Base-by-base conservation (phyloP, 2,888 invertebrate species). In the Cactoblastis cactorum region DNA sequence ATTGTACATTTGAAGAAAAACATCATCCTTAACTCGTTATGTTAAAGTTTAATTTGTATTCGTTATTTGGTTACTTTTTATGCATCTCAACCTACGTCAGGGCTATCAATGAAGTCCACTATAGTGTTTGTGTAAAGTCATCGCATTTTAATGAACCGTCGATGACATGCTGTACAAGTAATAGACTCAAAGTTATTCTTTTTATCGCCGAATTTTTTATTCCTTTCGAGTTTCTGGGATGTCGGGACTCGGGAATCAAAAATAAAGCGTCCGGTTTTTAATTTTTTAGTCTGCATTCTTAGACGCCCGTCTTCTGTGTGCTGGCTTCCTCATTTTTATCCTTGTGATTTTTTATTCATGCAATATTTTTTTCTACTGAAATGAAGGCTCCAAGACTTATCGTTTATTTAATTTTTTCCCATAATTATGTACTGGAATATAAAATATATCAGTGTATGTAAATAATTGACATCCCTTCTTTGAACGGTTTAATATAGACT, bases 31-130 rank as follows among this genome's bases (percentile, higher is more conserved):
- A 80, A 57, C 35, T 9, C 66, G 8, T 51, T 9, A 45, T 17
- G 2, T 54, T 75, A 85, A 67, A 71, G 63, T 58, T 61, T 48
- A 68, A 45, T 59, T 28, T 28, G 8, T 6, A 68, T 83, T 38
- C 61, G 53, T 57, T 71, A 67, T 49, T 56, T 50, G 50, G 46
- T 54, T 59, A 58, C 59, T 77, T 83, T 87, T 87, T 85, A 74
- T 80, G 69, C 56, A 68, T 63, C 56, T 70, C 63, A 79, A 82
- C 80, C 82, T 82, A 85, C 84, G 86, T 85, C 80, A 72, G 81
- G 83, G 80, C 85, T 85, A 87, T 89, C 89, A 89, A 89, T 89
- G 89, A 88, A 89, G 87, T 85, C 83, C 84, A 86, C 81, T 84
- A 80, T 81, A 70, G 71, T 83, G 77, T 86, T 88, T 86, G 75